phyloP scores from a whole-genome alignment of 2,797 vertebrate genomes.

The Sebastes kiyomatsui region DNA sequence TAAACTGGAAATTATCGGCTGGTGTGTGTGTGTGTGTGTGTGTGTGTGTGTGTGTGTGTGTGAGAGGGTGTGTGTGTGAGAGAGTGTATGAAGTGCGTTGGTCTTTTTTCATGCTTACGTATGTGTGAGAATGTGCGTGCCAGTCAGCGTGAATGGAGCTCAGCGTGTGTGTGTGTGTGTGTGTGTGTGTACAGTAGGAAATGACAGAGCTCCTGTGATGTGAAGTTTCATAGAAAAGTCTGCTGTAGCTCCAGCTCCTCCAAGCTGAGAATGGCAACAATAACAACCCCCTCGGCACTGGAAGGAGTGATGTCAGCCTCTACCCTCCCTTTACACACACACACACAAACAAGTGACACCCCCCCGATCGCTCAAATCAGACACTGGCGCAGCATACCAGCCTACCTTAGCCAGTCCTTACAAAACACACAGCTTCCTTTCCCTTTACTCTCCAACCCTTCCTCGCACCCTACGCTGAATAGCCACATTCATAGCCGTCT shows the following conservation, averaged over 20 bases:
- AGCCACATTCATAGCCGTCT: constrained; percentile 70
- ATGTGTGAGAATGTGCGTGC: constrained; percentile 11
- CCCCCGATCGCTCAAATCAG: constrained; percentile 72
- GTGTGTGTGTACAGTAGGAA: constrained; percentile 31
- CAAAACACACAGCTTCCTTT: constrained; percentile 47
- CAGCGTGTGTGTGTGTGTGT: constrained; percentile 1
- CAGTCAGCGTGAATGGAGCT: not conserved
- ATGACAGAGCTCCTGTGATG: constrained; percentile 70
- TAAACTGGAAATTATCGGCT: constrained; percentile 55
- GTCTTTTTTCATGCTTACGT: constrained; percentile 8
- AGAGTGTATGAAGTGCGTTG: not conserved
- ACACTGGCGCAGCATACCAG: constrained; percentile 56
- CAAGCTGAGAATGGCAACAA: constrained; percentile 69
- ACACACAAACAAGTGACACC: constrained; percentile 42
- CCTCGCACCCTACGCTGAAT: constrained; percentile 58
- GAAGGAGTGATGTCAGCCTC: constrained; percentile 82
- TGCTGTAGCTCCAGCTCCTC: constrained; percentile 55
- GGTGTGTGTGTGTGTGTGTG: constrained; percentile 14
- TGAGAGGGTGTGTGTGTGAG: not conserved
- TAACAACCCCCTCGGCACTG: constrained; percentile 74
- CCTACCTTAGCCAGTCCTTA: constrained; percentile 36
- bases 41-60: constrained; percentile 4
- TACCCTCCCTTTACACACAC: constrained; percentile 29
- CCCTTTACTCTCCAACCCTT: constrained; percentile 43
- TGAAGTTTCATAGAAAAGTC: constrained; percentile 54